Base-by-base conservation (phyloP, 1,140 invertebrate species). In the Drosophila miranda region DNA sequence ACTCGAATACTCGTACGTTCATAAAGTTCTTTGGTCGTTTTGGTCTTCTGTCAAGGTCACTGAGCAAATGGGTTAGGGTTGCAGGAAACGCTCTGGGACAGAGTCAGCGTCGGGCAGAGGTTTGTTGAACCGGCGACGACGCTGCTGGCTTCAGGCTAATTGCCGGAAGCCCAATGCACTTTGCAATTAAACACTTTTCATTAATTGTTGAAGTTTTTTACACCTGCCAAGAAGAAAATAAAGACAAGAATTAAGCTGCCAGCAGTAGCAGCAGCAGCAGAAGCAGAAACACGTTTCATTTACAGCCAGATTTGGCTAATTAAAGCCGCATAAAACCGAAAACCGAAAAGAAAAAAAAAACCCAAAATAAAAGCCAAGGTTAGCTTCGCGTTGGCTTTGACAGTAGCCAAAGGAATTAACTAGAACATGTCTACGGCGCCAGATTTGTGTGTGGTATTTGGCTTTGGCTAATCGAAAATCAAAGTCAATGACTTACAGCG, bases 111-210 rank as follows among this genome's bases (percentile, higher is more conserved):
- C 43, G n/a, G 49, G 43, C 46, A 21, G 59, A 43, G 76, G 75
- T 82, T 83, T 78, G 54, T 83, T 82, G 79, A 82, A 82, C 79
- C 2, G 19, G 19, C 51, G 68, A 30, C 61, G 11, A 38, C 61
- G 54, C 16, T 19, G 7, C 41, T 14, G 4, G 23, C 5, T 5
- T 4, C 43, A 16, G 38, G 26, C 26, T 84, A 84, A 84, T 84
- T 77, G 81, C 80, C 80, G 80, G 80, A 84, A 84, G 80, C 73
- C 80, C 56, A 84, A 78, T 86, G 81, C 81, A 86, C 77, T 75
- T 84, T 87, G 82, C 81, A 87, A 87, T 86, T 87, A 86, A 78
- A 86, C 59, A 79, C 79, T 83, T 84, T 84, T 79, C 72, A 84
- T 84, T 83, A 83, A 83, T 83, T 83, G 75, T 84, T 75, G 49